Conservation (phyloP, 92 coral and sea anemone genomes). For the Palythoa grandis region DNA sequence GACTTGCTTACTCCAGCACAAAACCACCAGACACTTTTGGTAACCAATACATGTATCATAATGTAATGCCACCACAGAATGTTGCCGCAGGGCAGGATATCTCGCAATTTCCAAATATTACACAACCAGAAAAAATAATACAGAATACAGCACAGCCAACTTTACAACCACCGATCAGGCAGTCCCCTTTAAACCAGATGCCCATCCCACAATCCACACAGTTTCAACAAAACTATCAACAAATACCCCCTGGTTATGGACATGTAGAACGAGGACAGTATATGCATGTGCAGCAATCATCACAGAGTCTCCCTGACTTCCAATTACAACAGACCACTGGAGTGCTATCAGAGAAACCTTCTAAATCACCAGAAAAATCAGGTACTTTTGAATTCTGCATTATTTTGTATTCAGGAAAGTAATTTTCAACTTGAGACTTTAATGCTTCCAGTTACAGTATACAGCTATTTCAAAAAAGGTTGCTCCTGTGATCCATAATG, state of each 20-base stretch:
- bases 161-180: background rate
- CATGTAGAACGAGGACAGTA: slow-evolving; percentile 3
- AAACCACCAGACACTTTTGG: background rate
- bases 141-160: slow-evolving; percentile 1
- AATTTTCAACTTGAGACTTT: too few species aligned
- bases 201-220: background rate
- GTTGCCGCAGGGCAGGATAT: background rate
- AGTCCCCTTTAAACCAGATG: slow-evolving; percentile 30
- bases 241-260: slow-evolving; percentile 3
- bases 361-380: slow-evolving; percentile 13
- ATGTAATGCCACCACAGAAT: slow-evolving; percentile 5
- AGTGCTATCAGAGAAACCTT: background rate
- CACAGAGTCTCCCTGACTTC: background rate
- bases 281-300: slow-evolving; percentile 1
- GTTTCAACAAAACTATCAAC: background rate
- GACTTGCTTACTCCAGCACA: slow-evolving; percentile 16
- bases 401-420: background rate
- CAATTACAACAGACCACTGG: background rate
- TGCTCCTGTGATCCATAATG: too few species aligned
- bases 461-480: too few species aligned
- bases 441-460: too few species aligned
- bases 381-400: background rate
- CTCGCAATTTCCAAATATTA: background rate
- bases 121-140: background rate
- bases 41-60: slow-evolving; percentile 42